These are phyloP conservation scores for Drosophila paracracens DNA, from an alignment of 2,888 invertebrate genomes.

Conservation along the genomic window DNA sequence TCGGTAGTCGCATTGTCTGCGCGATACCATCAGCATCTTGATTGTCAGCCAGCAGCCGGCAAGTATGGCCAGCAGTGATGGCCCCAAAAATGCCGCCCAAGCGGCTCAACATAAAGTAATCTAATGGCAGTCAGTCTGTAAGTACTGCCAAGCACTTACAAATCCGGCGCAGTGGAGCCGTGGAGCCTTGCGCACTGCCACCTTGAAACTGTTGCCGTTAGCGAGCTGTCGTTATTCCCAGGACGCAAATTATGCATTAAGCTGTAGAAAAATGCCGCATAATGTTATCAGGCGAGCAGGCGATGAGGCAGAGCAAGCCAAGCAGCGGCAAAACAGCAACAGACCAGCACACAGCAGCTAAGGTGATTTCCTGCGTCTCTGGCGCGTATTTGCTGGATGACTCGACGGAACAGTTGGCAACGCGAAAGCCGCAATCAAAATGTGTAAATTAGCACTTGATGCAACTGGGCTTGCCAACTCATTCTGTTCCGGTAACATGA, in stretches of 20 bases:
- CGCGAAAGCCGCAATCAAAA: conserved; percentile 74
- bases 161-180: background rate
- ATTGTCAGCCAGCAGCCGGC: conserved; percentile 36
- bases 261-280: conserved; percentile 77
- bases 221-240: conserved; percentile 63
- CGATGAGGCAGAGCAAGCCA: conserved; percentile 30
- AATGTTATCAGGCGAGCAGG: conserved; percentile 67
- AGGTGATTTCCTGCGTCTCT: conserved; percentile 51
- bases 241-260: conserved; percentile 80
- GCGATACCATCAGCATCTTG: conserved; percentile 54
- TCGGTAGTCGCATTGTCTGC: conserved; percentile 38
- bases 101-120: conserved; percentile 70
- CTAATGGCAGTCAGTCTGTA: conserved; percentile 67
- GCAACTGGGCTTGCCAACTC: conserved; percentile 48
- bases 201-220: conserved; percentile 34
- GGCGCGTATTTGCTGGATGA: conserved; percentile 19
- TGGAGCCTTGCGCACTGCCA: conserved; percentile 22
- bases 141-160: conserved; percentile 69
- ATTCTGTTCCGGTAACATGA: conserved; percentile 6
- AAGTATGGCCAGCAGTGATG: conserved; percentile 22
- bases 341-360: conserved; percentile 11
- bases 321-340: conserved; percentile 4
- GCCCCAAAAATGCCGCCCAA: conserved; percentile 45
- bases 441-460: conserved; percentile 77
- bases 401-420: conserved; percentile 37